Percentiles rank a stretch among this genome's conserved stretches.
Conservation (phyloP, 2,797 vertebrate genomes). For the Scyliorhinus canicula region DNA sequence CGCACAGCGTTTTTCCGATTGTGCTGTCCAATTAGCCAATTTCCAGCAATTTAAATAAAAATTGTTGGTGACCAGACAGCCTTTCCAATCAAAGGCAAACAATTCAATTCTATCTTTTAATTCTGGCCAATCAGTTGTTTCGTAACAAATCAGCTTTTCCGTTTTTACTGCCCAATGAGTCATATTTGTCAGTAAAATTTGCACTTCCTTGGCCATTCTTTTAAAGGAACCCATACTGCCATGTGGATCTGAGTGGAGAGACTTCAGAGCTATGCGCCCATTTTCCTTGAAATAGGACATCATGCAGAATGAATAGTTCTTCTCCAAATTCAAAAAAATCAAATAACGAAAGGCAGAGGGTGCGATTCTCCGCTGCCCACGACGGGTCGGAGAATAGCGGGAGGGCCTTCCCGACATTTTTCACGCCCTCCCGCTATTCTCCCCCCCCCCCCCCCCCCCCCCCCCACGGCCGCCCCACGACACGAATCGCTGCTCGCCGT, state of each 20-base stretch:
- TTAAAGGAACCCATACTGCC: neutral
- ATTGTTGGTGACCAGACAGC: slow-evolving; percentile 23
- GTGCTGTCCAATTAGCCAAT: slow-evolving; percentile 16
- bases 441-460: no score
- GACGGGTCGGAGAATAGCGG: no score
- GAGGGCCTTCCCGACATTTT: no score
- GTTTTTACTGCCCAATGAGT: no score
- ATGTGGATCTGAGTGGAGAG: neutral
- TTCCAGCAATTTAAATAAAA: slow-evolving; percentile 23
- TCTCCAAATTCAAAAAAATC: neutral
- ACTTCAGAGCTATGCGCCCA: neutral
- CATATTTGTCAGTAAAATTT: neutral
- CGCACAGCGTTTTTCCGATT: neutral
- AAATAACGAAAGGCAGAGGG: no score
- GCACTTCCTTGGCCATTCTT: neutral
- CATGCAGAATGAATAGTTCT: neutral
- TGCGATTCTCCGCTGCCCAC: no score
- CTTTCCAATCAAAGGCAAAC: slow-evolving; percentile 1
- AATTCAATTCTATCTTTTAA: neutral
- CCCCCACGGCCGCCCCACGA: no score
- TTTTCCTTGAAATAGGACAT: neutral
- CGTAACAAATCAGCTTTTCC: neutral
- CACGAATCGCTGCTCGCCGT: no score
- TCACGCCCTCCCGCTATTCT: no score
- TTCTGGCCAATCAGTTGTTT: neutral